These are phyloP conservation scores for Drosophila mayaguana DNA, from an alignment of 2,888 invertebrate genomes.

Conservation along the genomic window DNA sequence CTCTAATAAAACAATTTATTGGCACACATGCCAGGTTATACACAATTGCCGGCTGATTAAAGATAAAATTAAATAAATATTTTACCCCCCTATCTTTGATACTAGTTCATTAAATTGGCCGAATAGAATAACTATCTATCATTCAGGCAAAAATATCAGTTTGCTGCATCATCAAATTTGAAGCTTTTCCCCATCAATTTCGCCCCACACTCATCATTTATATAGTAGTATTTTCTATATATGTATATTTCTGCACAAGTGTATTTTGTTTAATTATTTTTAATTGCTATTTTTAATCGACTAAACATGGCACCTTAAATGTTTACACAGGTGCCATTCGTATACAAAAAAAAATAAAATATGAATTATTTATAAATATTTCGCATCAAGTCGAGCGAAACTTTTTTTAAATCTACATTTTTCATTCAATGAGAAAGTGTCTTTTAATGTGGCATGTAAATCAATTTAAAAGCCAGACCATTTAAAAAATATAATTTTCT, in stretches of 20 bases:
- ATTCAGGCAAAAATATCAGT: background rate
- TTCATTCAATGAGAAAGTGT: conserved; percentile 17
- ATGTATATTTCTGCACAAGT: background rate
- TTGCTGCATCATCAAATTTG: background rate
- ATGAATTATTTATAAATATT: conserved; percentile 17
- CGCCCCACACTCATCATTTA: background rate
- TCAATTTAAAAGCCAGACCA: conserved; percentile 25
- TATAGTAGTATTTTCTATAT: background rate
- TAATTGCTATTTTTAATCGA: conserved; percentile 21
- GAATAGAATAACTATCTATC: background rate
- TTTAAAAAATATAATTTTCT: conserved; percentile 39
- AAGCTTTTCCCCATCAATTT: background rate
- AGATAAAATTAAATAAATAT: conserved; percentile 9
- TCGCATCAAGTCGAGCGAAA: conserved; percentile 15
- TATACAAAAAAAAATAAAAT: conserved; percentile 6
- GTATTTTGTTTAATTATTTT: background rate
- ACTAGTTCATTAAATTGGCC: background rate
- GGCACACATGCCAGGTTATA: background rate
- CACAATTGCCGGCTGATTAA: background rate
- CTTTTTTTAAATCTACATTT: conserved; percentile 6
- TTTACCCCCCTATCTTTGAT: background rate
- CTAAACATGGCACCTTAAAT: conserved; percentile 29
- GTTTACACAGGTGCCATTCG: conserved; percentile 43
- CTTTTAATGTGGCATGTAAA: conserved; percentile 35
- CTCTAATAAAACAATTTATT: background rate